A percentile compares a stretch with the other conserved stretches of the same genome.
Conservation (phyloP, 23 tunicate species). For the Phallusia fumigata region DNA sequence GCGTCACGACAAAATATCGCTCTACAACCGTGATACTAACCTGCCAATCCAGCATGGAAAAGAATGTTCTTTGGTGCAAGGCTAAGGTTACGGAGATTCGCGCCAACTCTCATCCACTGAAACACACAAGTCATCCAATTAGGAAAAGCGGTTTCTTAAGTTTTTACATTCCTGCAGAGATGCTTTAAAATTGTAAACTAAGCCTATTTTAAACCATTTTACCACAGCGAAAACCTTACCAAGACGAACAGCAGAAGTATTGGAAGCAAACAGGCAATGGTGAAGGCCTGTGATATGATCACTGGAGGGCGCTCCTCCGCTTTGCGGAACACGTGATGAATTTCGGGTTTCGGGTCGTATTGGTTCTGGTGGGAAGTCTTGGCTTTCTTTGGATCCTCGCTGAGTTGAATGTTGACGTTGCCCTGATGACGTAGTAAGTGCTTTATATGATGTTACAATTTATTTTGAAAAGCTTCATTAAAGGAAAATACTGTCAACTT, state of each 20-base stretch:
- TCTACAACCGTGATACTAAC: conserved; percentile 16
- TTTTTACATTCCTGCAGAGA: no score
- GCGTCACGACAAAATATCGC: no score
- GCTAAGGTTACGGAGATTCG: conserved; percentile 48
- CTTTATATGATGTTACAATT: no score
- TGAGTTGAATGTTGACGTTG: conserved; percentile 43
- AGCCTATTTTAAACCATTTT: no score
- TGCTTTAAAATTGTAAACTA: no score
- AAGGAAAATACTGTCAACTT: no score
- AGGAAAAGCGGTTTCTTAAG: not conserved
- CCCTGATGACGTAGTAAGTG: conserved; percentile 22
- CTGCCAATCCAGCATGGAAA: conserved; percentile 79
- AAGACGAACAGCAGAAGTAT: conserved; percentile 45
- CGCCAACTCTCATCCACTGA: conserved; percentile 74
- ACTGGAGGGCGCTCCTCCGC: conserved; percentile 87
- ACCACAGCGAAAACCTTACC: conserved; percentile 35
- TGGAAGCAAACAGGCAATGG: conserved; percentile 75
- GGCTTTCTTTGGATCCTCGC: conserved; percentile 40
- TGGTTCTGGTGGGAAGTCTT: conserved; percentile 35
- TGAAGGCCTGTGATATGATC: conserved; percentile 80
- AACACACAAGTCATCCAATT: not conserved
- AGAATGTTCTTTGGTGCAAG: conserved; percentile 77
- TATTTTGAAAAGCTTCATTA: no score
- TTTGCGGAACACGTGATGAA: conserved; percentile 77
- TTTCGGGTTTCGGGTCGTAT: conserved; percentile 67